Evolutionary conservation across 2,113 vertebrate species (phyloP).

Genomic region (Colossoma macropomum): DNA sequence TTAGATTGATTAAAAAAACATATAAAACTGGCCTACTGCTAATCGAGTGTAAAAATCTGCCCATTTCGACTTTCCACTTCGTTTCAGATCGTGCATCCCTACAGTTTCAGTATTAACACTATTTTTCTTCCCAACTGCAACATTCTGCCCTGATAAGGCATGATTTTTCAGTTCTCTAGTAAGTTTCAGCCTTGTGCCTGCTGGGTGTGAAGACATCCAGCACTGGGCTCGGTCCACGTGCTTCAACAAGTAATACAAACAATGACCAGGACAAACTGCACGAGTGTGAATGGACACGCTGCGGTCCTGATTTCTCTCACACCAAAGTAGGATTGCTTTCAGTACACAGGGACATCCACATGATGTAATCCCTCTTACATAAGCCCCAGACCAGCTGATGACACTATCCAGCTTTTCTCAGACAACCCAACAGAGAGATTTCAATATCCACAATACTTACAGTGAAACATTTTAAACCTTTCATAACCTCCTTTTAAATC

Average conservation of each 20-base stretch:
- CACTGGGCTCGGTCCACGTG: not conserved
- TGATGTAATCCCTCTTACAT: constrained; percentile 75
- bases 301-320: not conserved
- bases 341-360: constrained; percentile 26
- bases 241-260: not conserved
- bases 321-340: constrained; percentile 36
- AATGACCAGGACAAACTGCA: not conserved
- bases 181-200: not conserved
- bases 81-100: too few relatives aligned
- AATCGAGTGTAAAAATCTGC: too few relatives aligned
- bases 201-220: not conserved
- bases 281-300: not conserved
- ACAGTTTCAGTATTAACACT: not conserved
- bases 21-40: too few relatives aligned
- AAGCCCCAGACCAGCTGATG: constrained; percentile 64
- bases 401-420: constrained; percentile 35
- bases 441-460: not conserved
- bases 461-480: not conserved
- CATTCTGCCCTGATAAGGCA: not conserved
- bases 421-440: constrained; percentile 29
- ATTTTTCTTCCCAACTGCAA: not conserved
- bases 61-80: too few relatives aligned
- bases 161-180: not conserved
- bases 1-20: too few relatives aligned
- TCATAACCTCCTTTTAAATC: not conserved